These are phyloP conservation scores for Ephialtes manifestator DNA, from an alignment of 2,888 invertebrate species.

Conservation along the genomic window DNA sequence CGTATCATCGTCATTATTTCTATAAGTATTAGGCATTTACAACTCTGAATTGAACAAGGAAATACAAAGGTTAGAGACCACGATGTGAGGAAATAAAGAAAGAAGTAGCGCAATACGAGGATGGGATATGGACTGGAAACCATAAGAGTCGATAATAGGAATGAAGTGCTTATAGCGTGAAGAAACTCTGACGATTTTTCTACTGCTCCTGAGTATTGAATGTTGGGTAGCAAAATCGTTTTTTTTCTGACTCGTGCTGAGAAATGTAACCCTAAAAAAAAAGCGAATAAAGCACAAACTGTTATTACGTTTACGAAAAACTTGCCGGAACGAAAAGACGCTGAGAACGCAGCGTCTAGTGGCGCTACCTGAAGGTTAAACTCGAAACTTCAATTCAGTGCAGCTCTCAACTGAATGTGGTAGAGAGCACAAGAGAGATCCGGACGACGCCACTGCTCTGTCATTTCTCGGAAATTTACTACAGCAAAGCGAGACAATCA, in stretches of 20 bases:
- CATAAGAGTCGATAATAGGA: too few relatives aligned
- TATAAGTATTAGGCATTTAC: too few relatives aligned
- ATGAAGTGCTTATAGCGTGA: too few relatives aligned
- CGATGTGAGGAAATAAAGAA: too few relatives aligned
- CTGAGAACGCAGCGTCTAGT: not conserved
- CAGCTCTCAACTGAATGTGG: not conserved
- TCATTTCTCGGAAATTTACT: slow-evolving; percentile 7
- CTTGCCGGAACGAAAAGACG: not conserved
- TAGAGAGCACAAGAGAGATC: not conserved
- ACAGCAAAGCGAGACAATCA: slow-evolving; percentile 1
- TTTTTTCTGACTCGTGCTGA: not conserved
- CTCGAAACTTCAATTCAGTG: slow-evolving; percentile 4
- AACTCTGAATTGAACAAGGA: too few relatives aligned
- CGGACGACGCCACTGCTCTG: slow-evolving; percentile 1
- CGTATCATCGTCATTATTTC: too few relatives aligned
- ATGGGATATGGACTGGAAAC: too few relatives aligned
- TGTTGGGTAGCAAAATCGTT: not conserved
- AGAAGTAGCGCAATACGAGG: too few relatives aligned
- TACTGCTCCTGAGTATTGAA: not conserved
- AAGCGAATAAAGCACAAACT: not conserved
- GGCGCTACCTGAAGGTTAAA: slow-evolving; percentile 1
- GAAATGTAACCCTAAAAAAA: not conserved
- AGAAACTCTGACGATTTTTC: not conserved
- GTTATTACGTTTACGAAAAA: not conserved
- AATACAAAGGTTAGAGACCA: too few relatives aligned